These are phyloP conservation scores for Dolichotis patagonum DNA, from an alignment of 2,113 vertebrate species.

Conservation along the genomic window DNA sequence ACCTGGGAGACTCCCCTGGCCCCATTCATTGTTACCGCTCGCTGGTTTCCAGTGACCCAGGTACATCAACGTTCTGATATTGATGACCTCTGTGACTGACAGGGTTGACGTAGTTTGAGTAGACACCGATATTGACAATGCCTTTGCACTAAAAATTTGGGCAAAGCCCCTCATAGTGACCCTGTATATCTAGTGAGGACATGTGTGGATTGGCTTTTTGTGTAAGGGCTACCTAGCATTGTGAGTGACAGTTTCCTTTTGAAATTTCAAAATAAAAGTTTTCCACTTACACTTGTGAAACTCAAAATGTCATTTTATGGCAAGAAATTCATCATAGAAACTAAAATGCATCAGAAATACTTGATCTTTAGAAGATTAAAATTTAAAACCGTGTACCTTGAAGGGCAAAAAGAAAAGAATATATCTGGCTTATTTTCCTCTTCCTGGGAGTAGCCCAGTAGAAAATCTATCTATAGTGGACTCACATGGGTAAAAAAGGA, in stretches of 20 bases:
- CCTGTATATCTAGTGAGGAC: conserved; percentile 11
- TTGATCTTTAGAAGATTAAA: not conserved
- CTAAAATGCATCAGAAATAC: conserved; percentile 37
- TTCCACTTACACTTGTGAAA: conserved; percentile 70
- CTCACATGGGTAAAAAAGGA: not conserved
- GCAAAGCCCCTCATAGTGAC: conserved; percentile 53
- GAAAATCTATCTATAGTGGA: not conserved
- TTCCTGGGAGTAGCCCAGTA: not conserved
- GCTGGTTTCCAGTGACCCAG: not conserved
- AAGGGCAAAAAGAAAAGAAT: not conserved
- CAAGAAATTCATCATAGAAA: conserved; percentile 62
- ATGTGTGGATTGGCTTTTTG: conserved; percentile 67
- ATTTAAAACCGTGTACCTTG: not conserved
- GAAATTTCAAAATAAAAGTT: conserved; percentile 73
- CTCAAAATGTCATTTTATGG: conserved; percentile 41
- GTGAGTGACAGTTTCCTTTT: conserved; percentile 69
- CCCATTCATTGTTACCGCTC: not conserved
- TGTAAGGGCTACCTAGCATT: conserved; percentile 66
- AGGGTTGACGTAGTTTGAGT: not conserved
- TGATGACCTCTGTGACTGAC: not conserved
- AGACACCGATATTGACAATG: conserved; percentile 42
- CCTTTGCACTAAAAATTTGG: conserved; percentile 32
- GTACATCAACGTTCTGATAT: not conserved
- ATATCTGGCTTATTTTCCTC: not conserved
- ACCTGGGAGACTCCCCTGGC: not conserved